These are phyloP conservation scores for Chironex yamaguchii DNA, from an alignment of 30 jellyfish, hydroid and myxozoan genomes.

Conservation along the genomic window DNA sequence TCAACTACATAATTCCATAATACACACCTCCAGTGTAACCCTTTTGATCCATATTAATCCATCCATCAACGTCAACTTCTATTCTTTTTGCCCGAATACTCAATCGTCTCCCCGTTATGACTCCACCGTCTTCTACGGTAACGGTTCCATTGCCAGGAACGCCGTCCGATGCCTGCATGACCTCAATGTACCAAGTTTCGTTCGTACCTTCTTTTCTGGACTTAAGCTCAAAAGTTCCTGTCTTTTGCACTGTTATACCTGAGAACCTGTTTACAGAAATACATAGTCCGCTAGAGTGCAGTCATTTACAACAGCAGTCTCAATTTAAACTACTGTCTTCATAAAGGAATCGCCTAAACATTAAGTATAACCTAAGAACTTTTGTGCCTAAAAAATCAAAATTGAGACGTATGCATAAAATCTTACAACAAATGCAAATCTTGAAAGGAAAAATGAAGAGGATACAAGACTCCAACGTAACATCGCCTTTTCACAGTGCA, in stretches of 20 bases:
- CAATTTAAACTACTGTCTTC: too few relatives aligned
- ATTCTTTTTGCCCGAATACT: conserved; percentile 36
- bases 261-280: too few relatives aligned
- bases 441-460: background rate
- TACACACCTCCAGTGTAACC: conserved; percentile 58
- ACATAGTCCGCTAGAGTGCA: too few relatives aligned
- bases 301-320: too few relatives aligned
- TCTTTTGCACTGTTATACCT: conserved; percentile 67
- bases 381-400: too few relatives aligned
- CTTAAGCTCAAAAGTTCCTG: conserved; percentile 38
- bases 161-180: conserved; percentile 43
- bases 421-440: too few relatives aligned
- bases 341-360: too few relatives aligned
- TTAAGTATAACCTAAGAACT: too few relatives aligned
- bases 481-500: too few relatives aligned
- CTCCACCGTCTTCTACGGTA: conserved; percentile 73
- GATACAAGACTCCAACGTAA: background rate
- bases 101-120: conserved; percentile 45
- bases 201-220: conserved; percentile 4
- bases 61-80: conserved; percentile 69
- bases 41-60: conserved; percentile 68
- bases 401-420: too few relatives aligned
- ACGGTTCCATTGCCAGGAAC: conserved; percentile 60
- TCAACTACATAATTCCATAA: too few relatives aligned
- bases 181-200: conserved; percentile 61